These are phyloP conservation scores for Falco berigora DNA, from an alignment of 2,797 vertebrate species.

Conservation along the genomic window DNA sequence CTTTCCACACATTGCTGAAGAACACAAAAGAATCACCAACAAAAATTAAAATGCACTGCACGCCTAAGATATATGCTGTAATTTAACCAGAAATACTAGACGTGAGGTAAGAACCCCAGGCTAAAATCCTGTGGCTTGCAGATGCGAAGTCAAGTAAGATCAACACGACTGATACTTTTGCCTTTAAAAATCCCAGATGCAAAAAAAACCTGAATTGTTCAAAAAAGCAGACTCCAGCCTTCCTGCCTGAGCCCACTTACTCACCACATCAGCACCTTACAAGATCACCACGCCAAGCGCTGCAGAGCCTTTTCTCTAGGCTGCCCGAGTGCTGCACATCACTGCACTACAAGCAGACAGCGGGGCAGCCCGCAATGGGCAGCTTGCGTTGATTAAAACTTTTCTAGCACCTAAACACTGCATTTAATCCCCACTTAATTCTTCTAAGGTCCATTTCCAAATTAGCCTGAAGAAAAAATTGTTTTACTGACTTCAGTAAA, in stretches of 20 bases:
- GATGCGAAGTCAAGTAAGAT: not conserved
- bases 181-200: not conserved
- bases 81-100: not conserved
- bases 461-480: not conserved
- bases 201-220: not conserved
- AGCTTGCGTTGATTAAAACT: not conserved
- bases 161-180: not conserved
- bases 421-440: not conserved
- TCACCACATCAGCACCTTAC: not conserved
- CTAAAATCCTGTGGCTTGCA: not conserved
- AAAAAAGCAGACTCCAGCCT: not conserved
- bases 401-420: not conserved
- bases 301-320: not conserved
- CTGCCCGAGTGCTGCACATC: not conserved
- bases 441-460: not conserved
- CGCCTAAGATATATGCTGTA: not conserved
- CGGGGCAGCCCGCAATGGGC: accelerated
- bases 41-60: not conserved
- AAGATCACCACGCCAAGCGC: not conserved
- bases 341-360: accelerated
- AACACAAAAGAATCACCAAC: not conserved
- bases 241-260: not conserved
- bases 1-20: not conserved
- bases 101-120: not conserved
- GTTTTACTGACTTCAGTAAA: not conserved